A percentile compares a stretch with the other conserved stretches of the same genome.
These are phyloP conservation scores for Synergus umbraculus DNA, from an alignment of 2,888 invertebrate species.

Conservation along the genomic window DNA sequence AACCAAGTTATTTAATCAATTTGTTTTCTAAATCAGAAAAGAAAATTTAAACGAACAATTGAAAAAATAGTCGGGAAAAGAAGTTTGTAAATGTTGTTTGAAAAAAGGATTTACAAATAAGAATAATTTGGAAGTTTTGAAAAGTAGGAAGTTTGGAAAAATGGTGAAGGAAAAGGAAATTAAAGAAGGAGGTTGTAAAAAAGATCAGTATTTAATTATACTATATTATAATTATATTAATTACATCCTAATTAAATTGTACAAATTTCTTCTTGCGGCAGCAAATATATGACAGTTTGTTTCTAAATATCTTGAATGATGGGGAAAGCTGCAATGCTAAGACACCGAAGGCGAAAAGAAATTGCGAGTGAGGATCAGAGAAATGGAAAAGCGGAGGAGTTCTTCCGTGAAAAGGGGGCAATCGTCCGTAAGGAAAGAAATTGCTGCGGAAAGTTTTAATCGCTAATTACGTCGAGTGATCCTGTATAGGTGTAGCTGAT, in stretches of 20 bases:
- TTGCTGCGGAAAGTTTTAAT: slow-evolving; percentile 65
- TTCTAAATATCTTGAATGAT: neutral
- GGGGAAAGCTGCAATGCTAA: neutral
- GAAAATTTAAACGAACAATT: too few relatives aligned
- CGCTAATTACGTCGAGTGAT: slow-evolving; percentile 63
- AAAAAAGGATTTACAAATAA: too few relatives aligned
- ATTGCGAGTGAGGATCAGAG: slow-evolving; percentile 47
- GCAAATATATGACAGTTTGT: neutral
- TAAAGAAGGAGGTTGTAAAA: too few relatives aligned
- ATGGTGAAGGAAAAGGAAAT: too few relatives aligned
- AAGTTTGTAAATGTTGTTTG: too few relatives aligned
- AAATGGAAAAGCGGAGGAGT: slow-evolving; percentile 48
- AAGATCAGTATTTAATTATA: too few relatives aligned
- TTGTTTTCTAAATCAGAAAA: too few relatives aligned
- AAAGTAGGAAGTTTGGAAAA: too few relatives aligned
- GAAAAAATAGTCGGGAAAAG: too few relatives aligned
- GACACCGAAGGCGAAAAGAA: slow-evolving; percentile 15
- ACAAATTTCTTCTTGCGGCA: neutral
- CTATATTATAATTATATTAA: too few relatives aligned
- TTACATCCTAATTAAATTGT: neutral
- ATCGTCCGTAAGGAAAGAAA: slow-evolving; percentile 58
- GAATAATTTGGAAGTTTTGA: too few relatives aligned
- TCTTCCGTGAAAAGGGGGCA: slow-evolving; percentile 6
- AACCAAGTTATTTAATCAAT: too few relatives aligned
- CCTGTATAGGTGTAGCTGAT: slow-evolving; percentile 51